Conservation (phyloP, 2,797 vertebrate genomes). For the Pteropus rufus region DNA sequence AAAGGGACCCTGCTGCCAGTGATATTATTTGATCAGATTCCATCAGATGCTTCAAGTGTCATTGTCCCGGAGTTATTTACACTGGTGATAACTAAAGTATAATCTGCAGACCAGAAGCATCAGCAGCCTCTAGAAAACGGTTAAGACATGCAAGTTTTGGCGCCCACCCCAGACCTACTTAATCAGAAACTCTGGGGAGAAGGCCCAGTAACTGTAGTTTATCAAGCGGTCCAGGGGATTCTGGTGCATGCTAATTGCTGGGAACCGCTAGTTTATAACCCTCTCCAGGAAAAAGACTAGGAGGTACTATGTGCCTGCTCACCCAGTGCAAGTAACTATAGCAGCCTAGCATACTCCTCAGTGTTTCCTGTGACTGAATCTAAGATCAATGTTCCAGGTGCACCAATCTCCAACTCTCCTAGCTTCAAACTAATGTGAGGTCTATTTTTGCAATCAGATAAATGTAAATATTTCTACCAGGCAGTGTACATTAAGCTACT, state of each 20-base stretch:
- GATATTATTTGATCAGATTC: background rate
- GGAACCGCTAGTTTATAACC: background rate
- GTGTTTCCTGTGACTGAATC: background rate
- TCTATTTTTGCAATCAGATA: background rate
- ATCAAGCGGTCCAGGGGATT: background rate
- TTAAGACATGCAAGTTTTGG: background rate
- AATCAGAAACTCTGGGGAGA: background rate
- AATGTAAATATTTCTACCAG: slow-evolving; percentile 7
- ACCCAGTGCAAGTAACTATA: background rate
- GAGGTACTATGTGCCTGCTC: background rate
- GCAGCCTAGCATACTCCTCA: background rate
- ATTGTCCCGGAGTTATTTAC: background rate
- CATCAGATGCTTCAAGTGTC: background rate
- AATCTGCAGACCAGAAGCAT: background rate
- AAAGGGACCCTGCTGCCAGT: background rate
- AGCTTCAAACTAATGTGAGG: background rate
- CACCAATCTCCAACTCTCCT: background rate
- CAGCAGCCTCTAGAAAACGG: background rate
- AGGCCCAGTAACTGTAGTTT: background rate
- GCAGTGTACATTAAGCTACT: background rate
- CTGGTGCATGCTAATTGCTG: background rate
- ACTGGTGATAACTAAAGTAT: background rate
- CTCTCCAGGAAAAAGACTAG: background rate
- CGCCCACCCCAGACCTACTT: background rate
- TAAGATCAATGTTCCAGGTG: background rate